Percentiles rank a stretch among this genome's conserved stretches.
Conservation (phyloP, 2,797 vertebrate genomes). For the Rousettus madagascariensis region DNA sequence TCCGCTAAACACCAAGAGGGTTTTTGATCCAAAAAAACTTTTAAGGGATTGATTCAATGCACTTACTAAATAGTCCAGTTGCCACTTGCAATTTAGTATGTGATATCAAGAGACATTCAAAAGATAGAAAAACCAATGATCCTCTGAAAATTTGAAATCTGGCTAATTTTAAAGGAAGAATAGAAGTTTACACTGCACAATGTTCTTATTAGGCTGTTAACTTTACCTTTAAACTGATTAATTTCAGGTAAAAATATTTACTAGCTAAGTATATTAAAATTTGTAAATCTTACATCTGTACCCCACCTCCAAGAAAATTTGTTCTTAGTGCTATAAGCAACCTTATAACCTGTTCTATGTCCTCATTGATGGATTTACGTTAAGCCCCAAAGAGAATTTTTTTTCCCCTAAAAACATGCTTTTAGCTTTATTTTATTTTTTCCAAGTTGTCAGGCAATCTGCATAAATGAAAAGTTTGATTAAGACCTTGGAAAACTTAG, state of each 20-base stretch:
- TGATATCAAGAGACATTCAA: not conserved
- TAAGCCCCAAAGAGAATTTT: not conserved
- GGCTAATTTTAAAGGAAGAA: not conserved
- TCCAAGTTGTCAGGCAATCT: not conserved
- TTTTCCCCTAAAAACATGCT: not conserved
- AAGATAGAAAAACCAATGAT: not conserved
- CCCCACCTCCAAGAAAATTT: not conserved
- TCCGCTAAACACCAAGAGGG: not conserved
- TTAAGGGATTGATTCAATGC: not conserved
- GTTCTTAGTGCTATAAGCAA: not conserved
- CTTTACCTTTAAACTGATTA: not conserved
- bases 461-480: not conserved
- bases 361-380: not conserved
- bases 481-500: not conserved
- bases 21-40: not conserved
- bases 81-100: not conserved
- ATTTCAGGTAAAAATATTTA: not conserved
- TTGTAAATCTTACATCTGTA: not conserved
- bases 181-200: not conserved
- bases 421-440: constrained; percentile 16
- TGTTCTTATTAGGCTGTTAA: not conserved
- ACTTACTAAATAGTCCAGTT: not conserved
- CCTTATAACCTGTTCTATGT: not conserved
- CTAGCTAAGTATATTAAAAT: not conserved
- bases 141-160: not conserved